These are phyloP conservation scores for Calonectris borealis DNA, from an alignment of 2,113 vertebrate species.

Conservation along the genomic window DNA sequence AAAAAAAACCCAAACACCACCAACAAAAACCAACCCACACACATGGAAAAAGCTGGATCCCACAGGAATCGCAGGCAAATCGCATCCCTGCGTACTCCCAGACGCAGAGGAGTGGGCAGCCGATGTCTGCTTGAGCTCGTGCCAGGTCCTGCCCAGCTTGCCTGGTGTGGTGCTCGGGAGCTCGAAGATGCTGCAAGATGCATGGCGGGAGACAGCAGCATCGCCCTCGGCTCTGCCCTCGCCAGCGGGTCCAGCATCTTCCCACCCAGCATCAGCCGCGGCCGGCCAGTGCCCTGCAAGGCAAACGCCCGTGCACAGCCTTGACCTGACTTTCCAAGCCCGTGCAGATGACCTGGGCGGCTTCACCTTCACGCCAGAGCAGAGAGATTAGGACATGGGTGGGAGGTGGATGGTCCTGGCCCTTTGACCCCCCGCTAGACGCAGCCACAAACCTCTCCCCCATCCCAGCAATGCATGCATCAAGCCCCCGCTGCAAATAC, in stretches of 20 bases:
- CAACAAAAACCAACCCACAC: background rate
- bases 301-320: background rate
- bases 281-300: background rate
- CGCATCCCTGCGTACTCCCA: fast-evolving
- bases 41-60: background rate
- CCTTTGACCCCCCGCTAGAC: background rate
- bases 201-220: background rate
- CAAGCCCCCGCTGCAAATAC: background rate
- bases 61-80: background rate
- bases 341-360: background rate
- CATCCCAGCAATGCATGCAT: background rate
- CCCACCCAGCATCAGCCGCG: fast-evolving
- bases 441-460: background rate
- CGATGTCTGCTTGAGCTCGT: background rate
- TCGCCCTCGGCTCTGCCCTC: background rate
- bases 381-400: fast-evolving
- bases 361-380: background rate
- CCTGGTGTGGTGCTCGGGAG: background rate
- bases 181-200: background rate
- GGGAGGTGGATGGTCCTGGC: background rate
- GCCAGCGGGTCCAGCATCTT: fast-evolving
- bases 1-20: too few species aligned
- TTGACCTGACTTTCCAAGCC: background rate
- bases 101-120: background rate
- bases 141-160: background rate